Evolutionary conservation across 2,888 invertebrate species (phyloP), one percentile per base, ranked within the genome.

Genomic region (Listrodromus nycthemerus): DNA sequence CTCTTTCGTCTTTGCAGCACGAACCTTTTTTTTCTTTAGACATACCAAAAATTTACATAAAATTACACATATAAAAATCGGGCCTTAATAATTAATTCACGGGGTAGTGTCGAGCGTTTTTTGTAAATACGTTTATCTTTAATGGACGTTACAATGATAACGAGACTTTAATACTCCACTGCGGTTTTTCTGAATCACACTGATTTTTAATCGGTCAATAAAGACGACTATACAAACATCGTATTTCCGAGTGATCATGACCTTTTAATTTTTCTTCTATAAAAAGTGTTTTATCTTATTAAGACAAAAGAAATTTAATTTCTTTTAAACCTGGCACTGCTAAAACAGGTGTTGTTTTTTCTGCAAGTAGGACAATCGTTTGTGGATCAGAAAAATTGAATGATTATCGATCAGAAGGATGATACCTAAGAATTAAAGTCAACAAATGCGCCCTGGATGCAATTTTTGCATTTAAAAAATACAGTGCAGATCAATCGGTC

Each of bases 61-160:
- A 70, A 33, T 81, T 84, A 84, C 69, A 71, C 45, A 69, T 84
- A 81, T 76, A 76, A 83, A 80, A 83, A 83, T 75, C 48, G 70
- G 83, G 82, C 55, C 33, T 65, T 58, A 45, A 7, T 75, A 33
- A 63, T 74, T 52, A n/a, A 75, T 76, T 83, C 37, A 67, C 61
- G 55, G 65, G 48, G 79, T 69, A 63, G 16, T 24, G n/a, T 65
- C 27, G 58, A 24, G 33, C 37, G 55, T 52, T 33, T 50, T 73
- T 52, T 81, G 45, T 67, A 67, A 67, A 74, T 37, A 69, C 19
- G 50, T 74, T 69, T 58, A 82, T 79, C 27, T 45, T 79, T 75
- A 83, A 79, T 75, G 83, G 83, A 83, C 83, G 83, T 83, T 79
- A 70, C 75, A 79, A 70, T 75, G 79, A 75, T 48, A 30, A 74